Conservation (phyloP, 2,113 vertebrate genomes). For the Anser brachyrhynchus region DNA sequence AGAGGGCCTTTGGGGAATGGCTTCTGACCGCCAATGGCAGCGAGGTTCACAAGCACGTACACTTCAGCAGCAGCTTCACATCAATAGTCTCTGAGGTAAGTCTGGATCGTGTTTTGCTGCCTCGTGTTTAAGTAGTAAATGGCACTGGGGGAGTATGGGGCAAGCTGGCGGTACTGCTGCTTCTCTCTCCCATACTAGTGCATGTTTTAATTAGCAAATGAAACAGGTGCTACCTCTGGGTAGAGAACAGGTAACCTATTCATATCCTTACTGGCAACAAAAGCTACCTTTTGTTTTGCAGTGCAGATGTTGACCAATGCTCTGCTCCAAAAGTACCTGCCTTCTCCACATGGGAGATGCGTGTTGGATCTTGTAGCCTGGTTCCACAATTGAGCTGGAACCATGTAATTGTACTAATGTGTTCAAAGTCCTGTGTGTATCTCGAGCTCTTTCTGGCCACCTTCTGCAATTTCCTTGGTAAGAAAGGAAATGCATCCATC, state of each 20-base stretch:
- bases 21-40: conserved; percentile 75
- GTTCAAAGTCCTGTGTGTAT: background rate
- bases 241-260: background rate
- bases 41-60: conserved; percentile 69
- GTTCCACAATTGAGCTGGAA: background rate
- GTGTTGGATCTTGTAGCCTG: background rate
- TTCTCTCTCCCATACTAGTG: background rate
- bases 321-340: background rate
- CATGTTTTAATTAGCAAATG: background rate
- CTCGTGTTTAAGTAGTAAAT: background rate
- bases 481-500: background rate
- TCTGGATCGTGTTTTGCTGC: background rate
- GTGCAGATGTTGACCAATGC: background rate
- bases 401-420: background rate
- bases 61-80: conserved; percentile 78
- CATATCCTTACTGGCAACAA: background rate
- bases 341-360: background rate
- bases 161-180: background rate
- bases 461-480: background rate
- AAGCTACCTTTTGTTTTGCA: background rate
- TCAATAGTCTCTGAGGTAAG: conserved; percentile 84
- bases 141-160: accelerated
- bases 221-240: background rate
- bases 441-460: background rate
- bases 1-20: conserved; percentile 75